Conservation (phyloP, 2,888 invertebrate species). For the Rhingia campestris region DNA sequence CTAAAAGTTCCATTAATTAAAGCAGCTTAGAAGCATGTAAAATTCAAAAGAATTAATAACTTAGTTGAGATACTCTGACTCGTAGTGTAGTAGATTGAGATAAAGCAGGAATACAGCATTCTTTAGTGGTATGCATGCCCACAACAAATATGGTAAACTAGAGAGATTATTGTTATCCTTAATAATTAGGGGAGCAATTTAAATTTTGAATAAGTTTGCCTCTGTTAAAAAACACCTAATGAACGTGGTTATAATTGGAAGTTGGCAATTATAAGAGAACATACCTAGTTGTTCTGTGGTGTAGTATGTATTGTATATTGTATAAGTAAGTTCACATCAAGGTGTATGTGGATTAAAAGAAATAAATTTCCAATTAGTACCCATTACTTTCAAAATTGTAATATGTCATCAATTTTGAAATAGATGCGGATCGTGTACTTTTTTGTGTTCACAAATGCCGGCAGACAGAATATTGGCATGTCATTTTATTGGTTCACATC, state of each 20-base stretch:
- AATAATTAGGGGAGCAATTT: slow-evolving; percentile 72
- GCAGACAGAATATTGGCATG: no score
- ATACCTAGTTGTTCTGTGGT: no score
- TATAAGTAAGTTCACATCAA: no score
- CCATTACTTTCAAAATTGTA: no score
- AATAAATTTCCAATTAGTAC: no score
- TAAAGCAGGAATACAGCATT: slow-evolving; percentile 4
- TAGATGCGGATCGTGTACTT: no score
- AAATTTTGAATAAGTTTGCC: slow-evolving; percentile 68
- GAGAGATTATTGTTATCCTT: slow-evolving; percentile 70
- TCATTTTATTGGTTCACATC: no score
- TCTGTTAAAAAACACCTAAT: slow-evolving; percentile 53
- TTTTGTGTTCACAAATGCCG: no score
- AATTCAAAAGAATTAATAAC: slow-evolving; percentile 72
- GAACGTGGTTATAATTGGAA: slow-evolving; percentile 51
- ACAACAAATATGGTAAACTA: slow-evolving; percentile 58
- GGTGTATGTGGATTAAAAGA: no score
- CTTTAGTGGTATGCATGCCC: slow-evolving; percentile 14
- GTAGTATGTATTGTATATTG: no score
- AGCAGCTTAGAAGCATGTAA: slow-evolving; percentile 69
- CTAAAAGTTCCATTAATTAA: slow-evolving; percentile 74
- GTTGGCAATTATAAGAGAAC: slow-evolving; percentile 28
- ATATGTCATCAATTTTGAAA: no score
- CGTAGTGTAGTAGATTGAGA: slow-evolving; percentile 8
- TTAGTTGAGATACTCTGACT: slow-evolving; percentile 56